Base-by-base conservation (phyloP, 2,888 invertebrate species). In the Cantharis rufa region DNA sequence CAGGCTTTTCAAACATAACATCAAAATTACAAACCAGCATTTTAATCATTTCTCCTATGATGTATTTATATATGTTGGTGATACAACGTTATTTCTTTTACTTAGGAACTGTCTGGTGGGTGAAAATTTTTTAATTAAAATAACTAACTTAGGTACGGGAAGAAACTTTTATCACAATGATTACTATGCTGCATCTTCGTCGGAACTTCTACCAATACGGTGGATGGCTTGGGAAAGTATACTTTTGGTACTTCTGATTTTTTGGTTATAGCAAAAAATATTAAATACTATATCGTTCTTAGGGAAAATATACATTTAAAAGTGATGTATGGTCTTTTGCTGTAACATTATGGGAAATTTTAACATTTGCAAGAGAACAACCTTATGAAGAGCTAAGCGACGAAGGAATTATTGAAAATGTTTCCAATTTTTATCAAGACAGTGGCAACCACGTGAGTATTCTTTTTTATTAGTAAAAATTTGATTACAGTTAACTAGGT, bases 211-310 rank as follows among this genome's bases (percentile, higher is more conserved):
- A 83, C 96, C 96, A 16, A 92, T 96, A 82, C 90, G 96, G 83
- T 96, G 95, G 95, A 95, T 96, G 95, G 93, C 95, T 18, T 95
- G 95, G 95, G 95, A 96, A 87, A 94, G 94, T 85, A 92, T 95
- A 80, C 89, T 95, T 78, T 86, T 93, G 91, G 94, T 94, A 88
- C 90, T n/a, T n/a, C n/a, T 2, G 90, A 88, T 9, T 27, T 66
- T 66, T n/a, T 3, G 1, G 16, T 15, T 7, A 10, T 9, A 18
- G 18, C 11, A 16, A 18, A 10, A 21, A 16, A 27, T 18, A 62
- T 69, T 48, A n/a, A 62, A 69, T 70, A 28, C 48, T 64, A 61
- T n/a, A 15, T 70, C 71, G 21, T 75, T 76, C 80, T 75, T 80
- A 95, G 94, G 94, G 93, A 71, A 94, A 94, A 88, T 95, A 93